Evolutionary conservation across 64 coral and sea anemone species (phyloP), one percentile per base, ranked within the genome.

Genomic region (Stichodactyla mertensii): DNA sequence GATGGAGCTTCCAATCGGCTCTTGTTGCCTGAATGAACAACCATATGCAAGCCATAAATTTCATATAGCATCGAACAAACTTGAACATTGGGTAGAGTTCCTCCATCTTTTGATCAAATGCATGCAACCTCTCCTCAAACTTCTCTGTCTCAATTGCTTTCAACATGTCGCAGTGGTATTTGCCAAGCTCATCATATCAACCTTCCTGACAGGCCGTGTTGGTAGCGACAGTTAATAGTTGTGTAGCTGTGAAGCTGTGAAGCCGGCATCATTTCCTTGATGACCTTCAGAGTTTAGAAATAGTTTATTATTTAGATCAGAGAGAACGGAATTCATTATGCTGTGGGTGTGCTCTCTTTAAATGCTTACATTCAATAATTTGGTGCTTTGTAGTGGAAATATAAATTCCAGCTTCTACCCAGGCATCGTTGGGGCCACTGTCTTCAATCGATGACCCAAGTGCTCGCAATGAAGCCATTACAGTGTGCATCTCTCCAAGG

Each of bases 391-490:
- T 91, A 80, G 83, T 80, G 1, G 89, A 51, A 6, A 83, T 81
- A 79, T 91, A 91, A 16, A 91, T 79, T 5, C 27, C 89, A 51
- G 84, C 83, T 86, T 91, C 89, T 86, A 91, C 84, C 89, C 84
- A 91, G 4, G 71, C 83, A 19, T 91, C 83, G 79, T 91, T 83
- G 23, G 86, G 74, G 9, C 89, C 89, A 91, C 89, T 91, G 64
- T 86, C 89, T 16, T 91, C 89, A n/a, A n/a, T n/a, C n/a, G n/a
- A n/a, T n/a, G n/a, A n/a, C n/a, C n/a, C n/a, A n/a, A n/a, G n/a
- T n/a, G n/a, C n/a, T n/a, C n/a, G n/a, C n/a, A n/a, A n/a, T n/a
- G n/a, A n/a, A n/a, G n/a, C n/a, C n/a, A n/a, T n/a, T n/a, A n/a
- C n/a, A n/a, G n/a, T n/a, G n/a, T n/a, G n/a, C n/a, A n/a, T n/a